Percentiles rank a stretch among this genome's conserved stretches.
Evolutionary conservation across 1,140 invertebrate species (phyloP).

Genomic region (Scaptodrosophila lebanonensis): DNA sequence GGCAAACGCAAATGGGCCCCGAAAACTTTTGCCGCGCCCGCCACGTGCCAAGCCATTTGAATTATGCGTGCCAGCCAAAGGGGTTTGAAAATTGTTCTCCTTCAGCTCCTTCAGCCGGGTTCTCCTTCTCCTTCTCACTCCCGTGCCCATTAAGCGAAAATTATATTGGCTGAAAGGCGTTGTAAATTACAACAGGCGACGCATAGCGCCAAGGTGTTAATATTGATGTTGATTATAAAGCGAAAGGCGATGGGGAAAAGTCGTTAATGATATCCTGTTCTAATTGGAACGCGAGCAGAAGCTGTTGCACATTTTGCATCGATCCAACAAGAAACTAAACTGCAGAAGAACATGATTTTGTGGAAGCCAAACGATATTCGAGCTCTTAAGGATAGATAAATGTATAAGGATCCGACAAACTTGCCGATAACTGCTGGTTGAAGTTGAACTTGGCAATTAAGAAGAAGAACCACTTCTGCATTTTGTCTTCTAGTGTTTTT

Average conservation of each 20-base stretch:
- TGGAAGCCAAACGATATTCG: too few relatives aligned
- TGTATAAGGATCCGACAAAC: too few relatives aligned
- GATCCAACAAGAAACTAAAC: too few relatives aligned
- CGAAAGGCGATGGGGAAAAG: neutral
- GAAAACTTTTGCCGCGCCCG: neutral
- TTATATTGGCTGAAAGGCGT: slow-evolving; percentile 58
- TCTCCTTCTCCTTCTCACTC: neutral
- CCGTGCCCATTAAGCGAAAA: slow-evolving; percentile 51
- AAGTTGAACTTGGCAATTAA: too few relatives aligned
- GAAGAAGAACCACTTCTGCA: too few relatives aligned
- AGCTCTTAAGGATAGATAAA: too few relatives aligned
- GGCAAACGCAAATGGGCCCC: slow-evolving; percentile 33
- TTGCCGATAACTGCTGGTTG: too few relatives aligned
- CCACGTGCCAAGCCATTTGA: slow-evolving; percentile 38
- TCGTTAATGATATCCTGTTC: neutral
- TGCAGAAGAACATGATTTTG: too few relatives aligned
- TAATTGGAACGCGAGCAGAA: too few relatives aligned
- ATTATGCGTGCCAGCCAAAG: slow-evolving; percentile 66
- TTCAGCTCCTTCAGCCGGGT: neutral
- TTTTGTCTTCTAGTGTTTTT: too few relatives aligned
- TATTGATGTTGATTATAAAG: slow-evolving; percentile 46
- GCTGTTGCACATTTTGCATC: too few relatives aligned
- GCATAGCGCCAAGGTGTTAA: slow-evolving; percentile 54
- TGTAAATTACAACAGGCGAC: slow-evolving; percentile 44
- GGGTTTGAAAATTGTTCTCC: slow-evolving; percentile 37